Evolutionary conservation across 2,888 invertebrate species (phyloP), one percentile per base, ranked within the genome.

Genomic region (Aleiodes leptofemur): DNA sequence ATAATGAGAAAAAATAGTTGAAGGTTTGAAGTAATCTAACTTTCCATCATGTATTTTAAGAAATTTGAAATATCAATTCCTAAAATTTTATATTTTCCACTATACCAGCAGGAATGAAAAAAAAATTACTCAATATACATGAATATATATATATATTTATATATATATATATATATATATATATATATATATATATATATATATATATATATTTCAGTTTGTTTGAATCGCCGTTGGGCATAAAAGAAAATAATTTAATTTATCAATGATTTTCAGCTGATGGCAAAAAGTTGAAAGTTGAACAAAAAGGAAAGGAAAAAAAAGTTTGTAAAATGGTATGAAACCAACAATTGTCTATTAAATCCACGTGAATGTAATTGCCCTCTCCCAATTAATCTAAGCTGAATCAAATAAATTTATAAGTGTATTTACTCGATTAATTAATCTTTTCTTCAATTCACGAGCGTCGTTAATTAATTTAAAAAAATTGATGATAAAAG

Each of bases 361-460:
- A 38, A 48, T 68, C 23, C 34, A 16, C 14, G 14, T 9, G 31
- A 43, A 55, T 43, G 43, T 55, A 55, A 66, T 74, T 11, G 31
- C 43, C 48, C 56, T 56, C 38, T 38, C 43, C 64, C 16, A 16
- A 48, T 43, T 53, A 61, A 57, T 64, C 43, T 70, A 55, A 64
- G 55, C 48, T 31, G 11, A 69, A 70, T 61, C 38, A 70, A 55
- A 55, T 74, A 64, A 55, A 69, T 55, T 59, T 55, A 50, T 74
- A 70, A 69, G 66, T 68, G 34, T 74, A 64, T 38, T 16, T 74
- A 74, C 70, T 70, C 70, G 55, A 74, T 70, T 71, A 64, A 71
- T 71, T 29, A 75, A 75, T 57, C 68, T 70, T 48, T 64, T 74
- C n/a, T 70, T 74, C 43, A 43, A 43, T 66, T 74, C 38, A 57